Evolutionary conservation across 2,888 invertebrate genomes (phyloP), one percentile per base, ranked within the genome.

Genomic region (Aricia artaxerxes): DNA sequence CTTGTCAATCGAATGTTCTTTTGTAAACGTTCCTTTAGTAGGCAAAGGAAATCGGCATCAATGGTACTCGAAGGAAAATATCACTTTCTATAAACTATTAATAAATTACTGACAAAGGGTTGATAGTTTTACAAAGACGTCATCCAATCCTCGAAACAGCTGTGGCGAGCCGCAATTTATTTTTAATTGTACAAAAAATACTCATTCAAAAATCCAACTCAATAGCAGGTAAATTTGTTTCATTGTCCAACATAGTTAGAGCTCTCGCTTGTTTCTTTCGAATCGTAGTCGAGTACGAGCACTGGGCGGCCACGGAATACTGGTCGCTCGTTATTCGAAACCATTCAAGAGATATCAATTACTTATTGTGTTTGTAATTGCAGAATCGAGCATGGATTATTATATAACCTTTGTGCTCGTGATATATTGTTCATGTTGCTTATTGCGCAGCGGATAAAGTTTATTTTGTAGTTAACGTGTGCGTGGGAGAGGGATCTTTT

Each of bases 281-380:
- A 40, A 16, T 53, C 77, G 38, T 35, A 44, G 69, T 79, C 13
- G 75, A 78, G 80, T 78, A 80, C 7, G n/a, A 35, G 78, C 40
- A 76, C 53, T 79, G 83, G 78, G 82, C 82, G 75, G 82, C 85
- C 81, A 81, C 44, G 61, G 79, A 84, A 60, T 57, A 76, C 82
- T 87, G 88, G 90, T 86, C 86, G 88, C 78, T 80, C 73, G 88
- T 87, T 86, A 90, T 90, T 89, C 84, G 87, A 90, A 90, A 90
- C 90, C 91, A 86, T 85, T 88, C 86, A 86, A 87, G 86, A 87
- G 87, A 88, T 92, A 92, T 92, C 93, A 88, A 92, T 93, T 92
- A 92, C 93, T 85, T 81, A 89, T 91, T 93, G 91, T 91, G 86
- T 81, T 85, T 87, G 87, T 88, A 86, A 89, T 88, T 89, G 88